Conservation (phyloP, 2,888 invertebrate genomes). For the Diplolepis rosae region DNA sequence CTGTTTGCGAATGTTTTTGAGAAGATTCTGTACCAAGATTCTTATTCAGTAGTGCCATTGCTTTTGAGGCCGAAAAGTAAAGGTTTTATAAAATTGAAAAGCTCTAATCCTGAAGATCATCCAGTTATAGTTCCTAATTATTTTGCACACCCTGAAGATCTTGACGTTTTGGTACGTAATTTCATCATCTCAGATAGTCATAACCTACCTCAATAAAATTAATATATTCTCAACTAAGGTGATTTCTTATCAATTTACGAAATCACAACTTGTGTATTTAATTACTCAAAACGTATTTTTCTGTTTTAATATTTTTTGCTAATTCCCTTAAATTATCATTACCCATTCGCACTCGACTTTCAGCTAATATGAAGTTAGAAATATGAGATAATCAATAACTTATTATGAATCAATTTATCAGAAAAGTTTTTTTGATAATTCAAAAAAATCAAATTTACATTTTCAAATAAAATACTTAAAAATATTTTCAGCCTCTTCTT, state of each 20-base stretch:
- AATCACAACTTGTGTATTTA: neutral
- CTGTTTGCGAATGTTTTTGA: slow-evolving; percentile 83
- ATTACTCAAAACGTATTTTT: neutral
- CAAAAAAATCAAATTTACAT: too few relatives aligned
- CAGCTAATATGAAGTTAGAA: too few relatives aligned
- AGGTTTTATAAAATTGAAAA: slow-evolving; percentile 81
- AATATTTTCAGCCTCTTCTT: too few relatives aligned
- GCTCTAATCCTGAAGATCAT: slow-evolving; percentile 81
- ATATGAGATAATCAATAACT: too few relatives aligned
- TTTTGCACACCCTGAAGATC: slow-evolving; percentile 82
- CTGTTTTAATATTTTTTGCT: neutral
- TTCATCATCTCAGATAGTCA: neutral
- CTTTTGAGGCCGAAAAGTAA: slow-evolving; percentile 84
- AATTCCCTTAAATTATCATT: too few relatives aligned
- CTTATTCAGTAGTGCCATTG: slow-evolving; percentile 81
- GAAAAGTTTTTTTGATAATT: too few relatives aligned
- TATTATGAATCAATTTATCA: too few relatives aligned
- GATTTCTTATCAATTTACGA: neutral
- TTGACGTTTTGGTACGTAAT: slow-evolving; percentile 80
- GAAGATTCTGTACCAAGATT: slow-evolving; percentile 81
- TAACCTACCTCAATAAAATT: neutral
- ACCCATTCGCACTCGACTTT: too few relatives aligned
- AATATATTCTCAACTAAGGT: neutral
- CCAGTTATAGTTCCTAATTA: slow-evolving; percentile 94
- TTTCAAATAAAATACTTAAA: too few relatives aligned